Evolutionary conservation across 1,140 invertebrate genomes (phyloP), one percentile per base, ranked within the genome.

Genomic region (Leguminivora glycinivorella): DNA sequence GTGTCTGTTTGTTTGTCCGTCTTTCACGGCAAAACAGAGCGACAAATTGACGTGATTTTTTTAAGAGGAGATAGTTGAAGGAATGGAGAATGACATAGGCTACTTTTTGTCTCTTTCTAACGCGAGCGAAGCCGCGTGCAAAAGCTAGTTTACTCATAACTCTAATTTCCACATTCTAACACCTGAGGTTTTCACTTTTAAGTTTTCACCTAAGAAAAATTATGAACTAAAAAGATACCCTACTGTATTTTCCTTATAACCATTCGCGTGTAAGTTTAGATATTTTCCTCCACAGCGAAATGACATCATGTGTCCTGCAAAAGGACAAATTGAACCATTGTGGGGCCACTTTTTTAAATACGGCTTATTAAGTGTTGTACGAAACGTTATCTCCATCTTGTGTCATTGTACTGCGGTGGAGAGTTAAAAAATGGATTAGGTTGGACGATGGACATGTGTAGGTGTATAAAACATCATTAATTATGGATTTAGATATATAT

Each of bases 281-380:
- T 14, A 63, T 63, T 63, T 63, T 63, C 58, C 58, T 63, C 10
- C 26, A 31, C 14, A 7, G 58, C 25, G 25, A 31, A 26, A 63
- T 63, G 58, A 63, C 26, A 29, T 63, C 58, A 63, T 63, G 58
- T 29, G 58, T 63, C 26, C 58, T 63, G 26, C 58, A 63, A 63
- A 63, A 63, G 58, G 58, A 63, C 58, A 63, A 63, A 63, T 63
- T 31, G 58, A 63, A 17, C 25, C 58, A 34, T 63, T 63, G 58
- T 63, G 58, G 58, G 7, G 24, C 26, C 7, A 63, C 25, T 63
- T 63, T 63, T 63, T 29, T 63, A 29, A 63, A 63, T 29, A 58
- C 56, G 26, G n/a, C 22, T 63, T 63, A 29, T 26, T 25, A 60
- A 60, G 14, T 63, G 58, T 52, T 52, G n/a, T 52, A 17, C 7